Conservation (phyloP, 1,140 invertebrate species). For the Lepidurus packardi region DNA sequence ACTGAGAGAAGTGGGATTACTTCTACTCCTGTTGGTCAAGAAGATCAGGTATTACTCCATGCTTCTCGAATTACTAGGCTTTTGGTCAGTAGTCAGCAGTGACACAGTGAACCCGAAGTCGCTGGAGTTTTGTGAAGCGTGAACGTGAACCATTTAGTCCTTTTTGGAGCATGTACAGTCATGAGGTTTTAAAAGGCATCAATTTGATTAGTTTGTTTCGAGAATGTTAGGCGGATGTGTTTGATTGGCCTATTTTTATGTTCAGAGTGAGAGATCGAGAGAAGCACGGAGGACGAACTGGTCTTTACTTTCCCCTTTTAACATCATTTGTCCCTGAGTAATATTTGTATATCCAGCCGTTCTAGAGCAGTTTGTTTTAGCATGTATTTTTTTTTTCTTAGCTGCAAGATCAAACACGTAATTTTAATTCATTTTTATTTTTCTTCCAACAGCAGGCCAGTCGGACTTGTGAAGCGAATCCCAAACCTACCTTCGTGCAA, state of each 20-base stretch:
- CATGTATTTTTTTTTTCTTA: not conserved
- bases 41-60: slow-evolving; percentile 19
- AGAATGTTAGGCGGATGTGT: not conserved
- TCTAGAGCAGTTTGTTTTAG: not conserved
- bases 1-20: not conserved
- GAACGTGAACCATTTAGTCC: not conserved
- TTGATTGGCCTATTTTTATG: slow-evolving; percentile 23
- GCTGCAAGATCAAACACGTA: not conserved
- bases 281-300: not conserved
- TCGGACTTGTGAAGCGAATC: slow-evolving; percentile 25
- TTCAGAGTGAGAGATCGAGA: slow-evolving; percentile 3
- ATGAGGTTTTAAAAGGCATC: not conserved
- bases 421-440: slow-evolving; percentile 10
- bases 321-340: not conserved
- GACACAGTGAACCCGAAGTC: not conserved
- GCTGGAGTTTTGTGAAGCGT: slow-evolving; percentile 13
- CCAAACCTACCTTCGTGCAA: not conserved
- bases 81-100: not conserved
- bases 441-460: slow-evolving; percentile 16
- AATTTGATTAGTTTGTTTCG: not conserved
- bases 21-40: slow-evolving; percentile 25
- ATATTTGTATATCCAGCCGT: not conserved
- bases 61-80: not conserved
- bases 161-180: no score
- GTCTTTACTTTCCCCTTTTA: not conserved